Evolutionary conservation across 2,888 invertebrate species (phyloP).

Genomic region (Apamea anceps): DNA sequence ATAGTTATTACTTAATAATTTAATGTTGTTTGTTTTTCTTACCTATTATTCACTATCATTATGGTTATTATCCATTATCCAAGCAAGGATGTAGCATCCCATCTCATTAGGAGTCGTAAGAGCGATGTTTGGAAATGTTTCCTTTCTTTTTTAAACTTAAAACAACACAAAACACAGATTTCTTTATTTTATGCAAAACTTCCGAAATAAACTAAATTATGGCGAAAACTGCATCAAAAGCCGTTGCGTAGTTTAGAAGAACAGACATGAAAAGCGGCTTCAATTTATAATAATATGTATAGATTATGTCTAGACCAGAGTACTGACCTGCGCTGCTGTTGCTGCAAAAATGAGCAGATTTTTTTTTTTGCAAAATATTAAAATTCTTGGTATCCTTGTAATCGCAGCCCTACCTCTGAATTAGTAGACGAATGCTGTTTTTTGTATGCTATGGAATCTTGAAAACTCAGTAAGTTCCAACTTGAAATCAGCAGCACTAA

Average conservation of each 20-base stretch:
- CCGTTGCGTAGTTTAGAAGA: too few species aligned
- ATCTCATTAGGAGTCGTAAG: neutral
- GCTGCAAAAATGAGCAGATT: too few species aligned
- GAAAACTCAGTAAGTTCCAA: neutral
- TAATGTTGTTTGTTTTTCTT: slow-evolving; percentile 47
- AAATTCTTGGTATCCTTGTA: neutral
- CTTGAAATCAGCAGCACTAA: neutral
- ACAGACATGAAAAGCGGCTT: too few species aligned
- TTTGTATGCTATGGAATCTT: neutral
- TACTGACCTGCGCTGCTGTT: too few species aligned
- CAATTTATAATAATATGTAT: too few species aligned
- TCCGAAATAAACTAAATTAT: too few species aligned
- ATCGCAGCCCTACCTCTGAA: neutral
- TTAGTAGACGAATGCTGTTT: neutral
- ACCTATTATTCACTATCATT: neutral
- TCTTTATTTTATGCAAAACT: too few species aligned
- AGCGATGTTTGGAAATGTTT: neutral
- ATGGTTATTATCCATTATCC: neutral
- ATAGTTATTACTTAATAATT: slow-evolving; percentile 67
- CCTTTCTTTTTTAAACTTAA: neutral
- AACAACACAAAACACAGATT: neutral
- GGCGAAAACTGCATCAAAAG: too few species aligned
- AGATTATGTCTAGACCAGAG: too few species aligned
- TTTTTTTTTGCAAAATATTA: neutral
- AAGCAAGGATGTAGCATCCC: neutral